Evolutionary conservation across 2,797 vertebrate species (phyloP).

Genomic region (Gila robusta): DNA sequence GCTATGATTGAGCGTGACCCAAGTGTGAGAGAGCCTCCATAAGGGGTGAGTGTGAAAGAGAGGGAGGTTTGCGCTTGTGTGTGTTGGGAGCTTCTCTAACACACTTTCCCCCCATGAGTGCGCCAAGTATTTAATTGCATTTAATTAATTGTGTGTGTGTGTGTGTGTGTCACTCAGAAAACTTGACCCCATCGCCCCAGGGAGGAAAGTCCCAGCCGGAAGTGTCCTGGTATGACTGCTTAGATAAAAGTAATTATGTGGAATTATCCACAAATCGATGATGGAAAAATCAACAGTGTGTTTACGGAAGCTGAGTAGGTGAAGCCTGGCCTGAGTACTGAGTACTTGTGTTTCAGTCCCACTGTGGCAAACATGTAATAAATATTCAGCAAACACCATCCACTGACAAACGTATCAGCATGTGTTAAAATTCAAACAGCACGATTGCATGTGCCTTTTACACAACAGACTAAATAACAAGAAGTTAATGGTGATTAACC

Average conservation of each 20-base stretch:
- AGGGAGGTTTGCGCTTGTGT: slow-evolving; percentile 24
- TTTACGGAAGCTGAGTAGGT: slow-evolving; percentile 49
- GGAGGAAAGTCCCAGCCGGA: slow-evolving; percentile 39
- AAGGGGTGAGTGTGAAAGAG: background rate
- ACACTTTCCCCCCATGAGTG: slow-evolving; percentile 26
- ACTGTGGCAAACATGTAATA: background rate
- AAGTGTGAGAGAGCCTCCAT: slow-evolving; percentile 26
- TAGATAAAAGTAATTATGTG: slow-evolving; percentile 67
- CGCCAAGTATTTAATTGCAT: slow-evolving; percentile 54
- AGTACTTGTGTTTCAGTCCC: slow-evolving; percentile 19
- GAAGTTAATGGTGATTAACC: background rate
- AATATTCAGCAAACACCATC: slow-evolving; percentile 11
- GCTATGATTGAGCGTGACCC: slow-evolving; percentile 39
- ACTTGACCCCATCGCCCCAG: slow-evolving; percentile 9
- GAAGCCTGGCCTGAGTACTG: slow-evolving; percentile 32
- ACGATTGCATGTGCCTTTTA: background rate
- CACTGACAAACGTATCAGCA: background rate
- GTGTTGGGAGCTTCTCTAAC: slow-evolving; percentile 33
- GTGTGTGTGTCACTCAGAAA: slow-evolving; percentile 11
- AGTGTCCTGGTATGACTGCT: slow-evolving; percentile 49
- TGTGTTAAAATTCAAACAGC: background rate
- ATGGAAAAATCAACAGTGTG: slow-evolving; percentile 56
- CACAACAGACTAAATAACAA: background rate
- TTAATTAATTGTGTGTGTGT: slow-evolving; percentile 59
- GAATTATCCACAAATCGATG: slow-evolving; percentile 68